Conservation (phyloP, 2,888 invertebrate genomes). For the Aproaerema taeniolella region DNA sequence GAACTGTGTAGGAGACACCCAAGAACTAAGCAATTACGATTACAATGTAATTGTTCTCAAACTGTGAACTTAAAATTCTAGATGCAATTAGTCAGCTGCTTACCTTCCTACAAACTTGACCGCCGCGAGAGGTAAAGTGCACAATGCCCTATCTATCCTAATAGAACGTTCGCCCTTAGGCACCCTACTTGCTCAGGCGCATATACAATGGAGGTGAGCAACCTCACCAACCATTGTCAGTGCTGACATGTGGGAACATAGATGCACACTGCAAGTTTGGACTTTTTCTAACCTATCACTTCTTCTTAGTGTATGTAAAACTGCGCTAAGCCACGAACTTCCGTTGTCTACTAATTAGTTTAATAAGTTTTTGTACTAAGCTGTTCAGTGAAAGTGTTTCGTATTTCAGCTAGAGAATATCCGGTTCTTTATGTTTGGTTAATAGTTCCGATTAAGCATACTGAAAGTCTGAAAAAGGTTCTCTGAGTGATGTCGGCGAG, state of each 20-base stretch:
- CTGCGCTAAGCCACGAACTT: conserved; percentile 6
- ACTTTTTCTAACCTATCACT: neutral
- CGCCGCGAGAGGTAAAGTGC: too few species aligned
- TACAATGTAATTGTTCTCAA: too few species aligned
- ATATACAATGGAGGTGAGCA: conserved; percentile 55
- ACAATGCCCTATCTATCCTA: too few species aligned
- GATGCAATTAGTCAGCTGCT: too few species aligned
- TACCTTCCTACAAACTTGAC: too few species aligned
- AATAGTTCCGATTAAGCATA: too few species aligned
- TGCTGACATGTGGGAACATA: conserved; percentile 54
- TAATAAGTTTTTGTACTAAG: neutral
- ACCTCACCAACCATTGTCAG: conserved; percentile 63
- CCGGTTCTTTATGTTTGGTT: too few species aligned
- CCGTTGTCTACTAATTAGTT: conserved; percentile 8
- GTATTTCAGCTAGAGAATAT: neutral
- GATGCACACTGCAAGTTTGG: conserved; percentile 30
- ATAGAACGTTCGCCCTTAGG: neutral
- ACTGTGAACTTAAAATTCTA: too few species aligned
- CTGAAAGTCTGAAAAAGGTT: too few species aligned
- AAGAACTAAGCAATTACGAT: too few species aligned
- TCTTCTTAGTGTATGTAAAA: conserved; percentile 7
- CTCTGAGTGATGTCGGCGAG: too few species aligned
- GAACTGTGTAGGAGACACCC: too few species aligned
- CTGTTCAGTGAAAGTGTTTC: neutral
- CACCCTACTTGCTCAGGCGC: conserved; percentile 7